Base-by-base conservation (phyloP, 2,888 invertebrate genomes). In the Dolomedes plantarius region DNA sequence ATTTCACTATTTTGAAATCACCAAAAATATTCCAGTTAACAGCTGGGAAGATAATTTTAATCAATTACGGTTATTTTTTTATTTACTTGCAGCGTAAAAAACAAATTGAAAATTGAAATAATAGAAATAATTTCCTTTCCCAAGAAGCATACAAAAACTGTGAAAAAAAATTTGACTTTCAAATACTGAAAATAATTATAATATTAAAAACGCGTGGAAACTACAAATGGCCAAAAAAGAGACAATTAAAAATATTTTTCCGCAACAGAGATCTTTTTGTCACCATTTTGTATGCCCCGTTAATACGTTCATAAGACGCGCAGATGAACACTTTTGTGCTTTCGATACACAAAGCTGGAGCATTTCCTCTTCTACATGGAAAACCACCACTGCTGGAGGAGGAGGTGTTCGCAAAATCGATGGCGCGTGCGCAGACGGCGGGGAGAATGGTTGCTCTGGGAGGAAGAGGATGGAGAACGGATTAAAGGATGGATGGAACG, bases 381-480 rank as follows among this genome's bases (percentile, higher is more conserved):
- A 23, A 56, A 56, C 56, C 46, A 13, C 46, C 3, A 16, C 56
- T 11, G 56, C 9, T 5, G 5, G 5, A 36, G 36, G 9, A 7
- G 56, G 46, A 2, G 7, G 9, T 2, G 16, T 2, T 6, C 56
- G 11, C 13, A 46, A 46, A 56, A 56, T 56, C 56, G 56, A 56
- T 56, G 56, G 56, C 56, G 56, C 56, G 56, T 56, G 56, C 56
- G 56, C 56, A 56, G 46, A 16, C 19, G 5, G 23, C n/a, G 16
- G 1, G 5, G 56, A 23, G 23, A 56, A 56, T 23, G 16, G 23
- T 56, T 56, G 56, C 56, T 56, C 23, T 11, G 23, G 11, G 56
- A 56, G 56, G 56, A 56, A 23, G 56, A 56, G 56, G 56, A 56
- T 56, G 56, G 56, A 56, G 56, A 56, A 56, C 56, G 56, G 56